Evolutionary conservation across 2,797 vertebrate genomes (phyloP), one percentile per base, ranked within the genome.

Genomic region (Prionace glauca): DNA sequence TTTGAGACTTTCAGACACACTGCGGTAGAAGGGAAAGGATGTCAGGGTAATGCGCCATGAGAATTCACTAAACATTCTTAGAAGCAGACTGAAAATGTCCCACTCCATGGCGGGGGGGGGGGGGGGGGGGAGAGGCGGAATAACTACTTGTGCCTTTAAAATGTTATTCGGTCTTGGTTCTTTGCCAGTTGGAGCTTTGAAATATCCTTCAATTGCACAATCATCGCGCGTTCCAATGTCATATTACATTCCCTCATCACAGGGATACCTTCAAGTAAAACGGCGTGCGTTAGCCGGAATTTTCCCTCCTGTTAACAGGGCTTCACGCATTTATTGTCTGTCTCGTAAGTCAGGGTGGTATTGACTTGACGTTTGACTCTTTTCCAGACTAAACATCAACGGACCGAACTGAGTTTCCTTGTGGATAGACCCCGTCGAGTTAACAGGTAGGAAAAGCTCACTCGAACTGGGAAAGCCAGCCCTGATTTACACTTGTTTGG

Each of bases 401-500:
- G 99, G 97, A 98, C 98, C 97, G 99, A 99, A 97, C 98, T 99
- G 98, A 98, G 98, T 98, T 99, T 99, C 97, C 98, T 99, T 97
- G 99, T 99, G 97, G 99, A 99, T 97, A 98, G 99, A 98, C 99
- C 99, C 95, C 98, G 99, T 96, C 98, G 99, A 97, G 99, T 99
- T 96, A 99, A 99, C 98, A 99, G 99, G 99, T 99, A 98, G 96
- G 95, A 8, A 56, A 56, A 72, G 72, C 32, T 16, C 71, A 69
- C 26, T 26, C 11, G 74, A 95, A 62, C 95, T 14, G 62, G 29
- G 69, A 90, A 20, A 29, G 7, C 71, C 74, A 69, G 18, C 50
- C 87, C 87, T 72, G 29, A 1, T 97, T 97, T 97, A 97, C 97
- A 50, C 45, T 50, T 96, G 96, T 96, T 12, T 96, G 96, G 3